A percentile compares a stretch with the other conserved stretches of the same genome.
These are phyloP conservation scores for Dione vanillae DNA, from an alignment of 2,888 invertebrate species.

Conservation along the genomic window DNA sequence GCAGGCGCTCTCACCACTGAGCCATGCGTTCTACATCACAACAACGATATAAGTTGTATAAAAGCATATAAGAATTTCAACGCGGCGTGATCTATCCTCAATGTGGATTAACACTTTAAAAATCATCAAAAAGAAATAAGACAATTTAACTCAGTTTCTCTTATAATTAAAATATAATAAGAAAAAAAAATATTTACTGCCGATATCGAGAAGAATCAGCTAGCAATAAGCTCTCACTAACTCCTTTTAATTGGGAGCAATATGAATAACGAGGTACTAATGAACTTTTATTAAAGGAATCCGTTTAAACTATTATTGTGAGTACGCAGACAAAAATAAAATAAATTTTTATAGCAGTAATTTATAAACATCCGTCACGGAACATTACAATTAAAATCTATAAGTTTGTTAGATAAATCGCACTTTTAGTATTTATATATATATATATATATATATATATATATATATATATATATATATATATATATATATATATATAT, in stretches of 20 bases:
- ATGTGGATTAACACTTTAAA: no score
- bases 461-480: background rate
- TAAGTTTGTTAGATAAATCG: constrained; percentile 20
- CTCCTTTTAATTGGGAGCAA: constrained; percentile 31
- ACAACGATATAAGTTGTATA: no score
- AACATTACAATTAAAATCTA: constrained; percentile 26
- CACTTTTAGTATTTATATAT: constrained; percentile 12
- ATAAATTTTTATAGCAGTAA: constrained; percentile 25
- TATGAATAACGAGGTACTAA: constrained; percentile 40
- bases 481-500: no score
- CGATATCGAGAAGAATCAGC: background rate
- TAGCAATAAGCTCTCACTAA: background rate
- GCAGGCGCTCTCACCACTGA: no score
- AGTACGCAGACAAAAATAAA: constrained; percentile 34
- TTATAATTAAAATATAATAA: background rate
- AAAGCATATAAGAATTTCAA: no score
- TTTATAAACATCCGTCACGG: constrained; percentile 30
- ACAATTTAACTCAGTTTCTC: no score
- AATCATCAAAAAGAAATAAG: no score
- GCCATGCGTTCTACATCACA: no score
- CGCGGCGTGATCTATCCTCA: no score
- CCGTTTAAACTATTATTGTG: constrained; percentile 32
- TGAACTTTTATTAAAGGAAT: constrained; percentile 44
- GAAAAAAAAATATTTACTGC: background rate
- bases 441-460: background rate